Evolutionary conservation across 2,797 vertebrate genomes (phyloP).

Genomic region (Crax fasciolata): DNA sequence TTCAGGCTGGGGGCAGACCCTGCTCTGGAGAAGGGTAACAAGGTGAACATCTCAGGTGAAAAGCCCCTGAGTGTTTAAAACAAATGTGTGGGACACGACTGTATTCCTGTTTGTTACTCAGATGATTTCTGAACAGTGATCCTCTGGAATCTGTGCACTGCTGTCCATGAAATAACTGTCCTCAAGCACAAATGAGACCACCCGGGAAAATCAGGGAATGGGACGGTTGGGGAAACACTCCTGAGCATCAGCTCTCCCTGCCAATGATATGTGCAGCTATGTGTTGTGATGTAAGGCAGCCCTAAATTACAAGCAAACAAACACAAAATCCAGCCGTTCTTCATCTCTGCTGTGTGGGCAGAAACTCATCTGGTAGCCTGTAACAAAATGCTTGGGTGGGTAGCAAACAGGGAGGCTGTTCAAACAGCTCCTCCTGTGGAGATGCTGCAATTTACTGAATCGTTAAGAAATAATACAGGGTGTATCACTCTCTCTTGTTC

Average conservation of each 20-base stretch:
- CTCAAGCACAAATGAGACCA: background rate
- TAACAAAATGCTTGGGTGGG: background rate
- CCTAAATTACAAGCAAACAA: conserved; percentile 7
- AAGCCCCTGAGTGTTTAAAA: background rate
- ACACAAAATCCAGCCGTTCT: background rate
- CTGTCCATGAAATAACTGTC: background rate
- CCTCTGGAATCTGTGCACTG: background rate
- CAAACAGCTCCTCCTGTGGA: background rate
- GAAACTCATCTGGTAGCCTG: background rate
- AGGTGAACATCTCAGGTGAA: background rate
- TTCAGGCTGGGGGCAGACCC: background rate
- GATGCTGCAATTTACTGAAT: conserved; percentile 39
- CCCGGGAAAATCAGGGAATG: background rate
- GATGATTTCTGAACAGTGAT: background rate
- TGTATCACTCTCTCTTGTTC: background rate
- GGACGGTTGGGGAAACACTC: fast-evolving
- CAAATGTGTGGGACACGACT: fast-evolving
- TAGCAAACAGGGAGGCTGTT: background rate
- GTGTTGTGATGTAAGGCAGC: conserved; percentile 11
- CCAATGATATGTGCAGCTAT: fast-evolving
- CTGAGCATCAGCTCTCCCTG: background rate
- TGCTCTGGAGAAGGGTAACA: background rate
- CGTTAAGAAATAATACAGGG: conserved; percentile 15
- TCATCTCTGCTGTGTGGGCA: conserved; percentile 8
- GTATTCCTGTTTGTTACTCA: background rate